These are phyloP conservation scores for Mohoua ochrocephala DNA, from an alignment of 2,113 vertebrate species.

Conservation along the genomic window DNA sequence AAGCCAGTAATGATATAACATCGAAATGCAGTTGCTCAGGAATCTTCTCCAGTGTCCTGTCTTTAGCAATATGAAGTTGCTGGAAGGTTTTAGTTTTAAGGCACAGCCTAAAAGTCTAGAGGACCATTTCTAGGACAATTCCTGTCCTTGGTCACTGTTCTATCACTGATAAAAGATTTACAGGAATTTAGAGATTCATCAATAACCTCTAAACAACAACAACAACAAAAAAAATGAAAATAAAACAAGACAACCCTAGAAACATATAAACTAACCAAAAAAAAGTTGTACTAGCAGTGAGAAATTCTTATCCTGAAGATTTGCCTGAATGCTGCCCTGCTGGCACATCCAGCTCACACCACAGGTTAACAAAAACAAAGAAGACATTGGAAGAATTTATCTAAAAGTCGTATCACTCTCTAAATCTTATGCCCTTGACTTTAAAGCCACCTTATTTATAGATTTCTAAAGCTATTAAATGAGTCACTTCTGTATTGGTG, in stretches of 20 bases:
- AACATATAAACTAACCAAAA: neutral
- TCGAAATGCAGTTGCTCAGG: neutral
- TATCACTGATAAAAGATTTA: neutral
- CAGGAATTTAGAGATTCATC: neutral
- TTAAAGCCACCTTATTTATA: neutral
- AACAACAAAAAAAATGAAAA: no score
- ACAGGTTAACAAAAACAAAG: neutral
- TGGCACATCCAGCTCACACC: neutral
- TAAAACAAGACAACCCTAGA: neutral
- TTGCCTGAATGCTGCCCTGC: neutral
- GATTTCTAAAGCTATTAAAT: neutral
- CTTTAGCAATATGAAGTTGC: neutral
- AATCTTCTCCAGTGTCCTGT: neutral
- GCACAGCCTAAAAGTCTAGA: neutral
- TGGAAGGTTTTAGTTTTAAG: neutral
- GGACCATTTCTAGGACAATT: neutral
- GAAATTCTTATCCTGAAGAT: neutral
- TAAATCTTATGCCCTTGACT: neutral
- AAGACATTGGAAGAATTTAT: neutral
- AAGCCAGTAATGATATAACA: neutral
- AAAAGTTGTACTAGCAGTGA: neutral
- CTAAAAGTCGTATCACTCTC: rapidly evolving
- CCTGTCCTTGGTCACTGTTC: neutral
- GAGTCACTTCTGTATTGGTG: neutral
- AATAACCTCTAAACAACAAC: neutral